Base-by-base conservation (phyloP, 1,140 invertebrate genomes). In the Parapsyche elsis region DNA sequence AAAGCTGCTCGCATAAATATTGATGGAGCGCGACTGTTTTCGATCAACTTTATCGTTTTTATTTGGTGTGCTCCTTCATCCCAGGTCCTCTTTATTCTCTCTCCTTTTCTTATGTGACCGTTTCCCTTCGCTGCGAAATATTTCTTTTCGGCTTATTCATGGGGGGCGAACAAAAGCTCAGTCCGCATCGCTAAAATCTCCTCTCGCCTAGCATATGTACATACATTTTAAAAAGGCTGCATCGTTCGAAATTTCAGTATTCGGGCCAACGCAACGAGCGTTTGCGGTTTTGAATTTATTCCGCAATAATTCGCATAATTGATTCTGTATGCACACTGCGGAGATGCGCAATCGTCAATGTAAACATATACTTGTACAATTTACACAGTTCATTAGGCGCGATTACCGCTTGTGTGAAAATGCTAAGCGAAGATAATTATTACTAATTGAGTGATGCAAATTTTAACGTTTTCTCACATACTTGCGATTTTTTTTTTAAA, bases 31-130 rank as follows among this genome's bases (percentile, higher is more conserved):
- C 75, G 79, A 80, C 81, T 82, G 81, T 82, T 82, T 82, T 82
- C 81, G 81, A 80, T 82, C 81, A 82, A 78, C 67, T 78, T 80
- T 82, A 82, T 82, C 79, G 81, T 78, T 82, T 82, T 82, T 82
- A 80, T 82, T 80, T 78, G 70, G 67, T 80, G 71, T 78, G 70
- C 30, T 78, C 38, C 75, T 59, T 71, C 70, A 67, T 49, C 49
- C 71, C 44, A 70, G 21, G 2, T 71, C 77, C 44, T 67, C 57
- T 71, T 59, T 46, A 38, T 71, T 70, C 26, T n/a, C 61, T 44
- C 64, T 71, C 46, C 59, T 67, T 80, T 61, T 26, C 70, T 23
- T 21, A 57, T 71, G 70, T 38, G 1, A 7, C 64, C 64, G 24
- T 23, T 30, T 67, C 21, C 64, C 24, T 24, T 24, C 24, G 12